Evolutionary conservation across 2,888 invertebrate species (phyloP), one percentile per base, ranked within the genome.

Genomic region (Metopia argyrocephala): DNA sequence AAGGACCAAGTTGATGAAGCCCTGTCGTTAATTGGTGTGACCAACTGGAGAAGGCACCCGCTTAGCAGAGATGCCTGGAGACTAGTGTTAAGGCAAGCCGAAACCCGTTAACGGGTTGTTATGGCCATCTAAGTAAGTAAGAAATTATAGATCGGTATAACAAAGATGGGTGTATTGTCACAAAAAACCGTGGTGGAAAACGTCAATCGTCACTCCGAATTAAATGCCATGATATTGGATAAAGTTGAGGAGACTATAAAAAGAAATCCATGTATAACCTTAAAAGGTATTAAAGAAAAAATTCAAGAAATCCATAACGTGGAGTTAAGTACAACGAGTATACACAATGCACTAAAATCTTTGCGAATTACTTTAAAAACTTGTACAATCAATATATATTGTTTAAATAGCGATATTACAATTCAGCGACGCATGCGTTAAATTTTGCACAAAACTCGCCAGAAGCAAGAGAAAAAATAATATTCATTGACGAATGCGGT

Each of bases 191-290:
- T 61, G 61, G 59, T 52, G 61, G 62, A 7, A 9, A 28, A 46
- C 46, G 57, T 48, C 27, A 9, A 28, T 27, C 46, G 57, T 48
- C 27, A 69, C 28, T 69, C 21, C 59, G 46, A 69, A 69, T 69
- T 57, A 28, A 69, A 27, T 46, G 7, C 57, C 15, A 57, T 57
- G 46, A 59, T 69, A 69, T 57, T 56, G 25, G 45, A 71, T 5
- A 62, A 62, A 71, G 50, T 71, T 52, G 62, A 71, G 21, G 28
- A 20, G 38, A 57, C 50, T 46, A 52, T 70, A 27, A 48, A 70
- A 70, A 61, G 61, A n/a, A 70, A 70, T 18, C 70, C 50, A 25
- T 52, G 52, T 27, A 66, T 50, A 9, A 66, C 52, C 12, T 15
- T 65, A 52, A 65, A 65, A 31, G 52, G 12, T 45, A 65, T 65